These are phyloP conservation scores for Stegastes partitus DNA, from an alignment of 2,113 vertebrate genomes.

Conservation along the genomic window DNA sequence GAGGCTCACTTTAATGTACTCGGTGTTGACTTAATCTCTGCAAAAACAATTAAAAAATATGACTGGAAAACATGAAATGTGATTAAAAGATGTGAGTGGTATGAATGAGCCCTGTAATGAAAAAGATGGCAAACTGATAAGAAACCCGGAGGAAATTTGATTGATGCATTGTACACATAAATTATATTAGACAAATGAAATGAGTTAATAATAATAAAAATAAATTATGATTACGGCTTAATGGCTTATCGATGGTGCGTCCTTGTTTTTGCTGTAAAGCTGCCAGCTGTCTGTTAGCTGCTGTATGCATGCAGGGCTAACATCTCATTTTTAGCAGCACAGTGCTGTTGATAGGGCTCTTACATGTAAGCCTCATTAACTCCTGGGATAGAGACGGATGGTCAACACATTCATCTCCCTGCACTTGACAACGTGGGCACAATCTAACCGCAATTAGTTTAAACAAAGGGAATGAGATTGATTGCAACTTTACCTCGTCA, in stretches of 20 bases:
- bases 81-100: not conserved
- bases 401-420: slow-evolving; percentile 45
- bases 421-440: slow-evolving; percentile 11
- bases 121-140: not conserved
- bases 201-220: not conserved
- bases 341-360: slow-evolving; percentile 10
- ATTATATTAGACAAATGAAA: slow-evolving; percentile 11
- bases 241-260: not conserved
- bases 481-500: not conserved
- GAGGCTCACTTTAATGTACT: slow-evolving; percentile 39
- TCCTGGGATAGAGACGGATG: slow-evolving; percentile 17
- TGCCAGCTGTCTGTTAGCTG: not conserved
- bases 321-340: slow-evolving; percentile 22
- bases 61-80: slow-evolving; percentile 22
- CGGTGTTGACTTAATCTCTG: slow-evolving; percentile 16
- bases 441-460: slow-evolving; percentile 20
- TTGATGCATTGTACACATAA: slow-evolving; percentile 14
- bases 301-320: not conserved
- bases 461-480: slow-evolving; percentile 14
- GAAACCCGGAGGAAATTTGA: not conserved
- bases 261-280: not conserved
- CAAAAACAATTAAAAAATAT: slow-evolving; percentile 26
- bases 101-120: slow-evolving; percentile 15
- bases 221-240: not conserved
- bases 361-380: slow-evolving; percentile 28